Conservation (phyloP, 2,113 vertebrate genomes). For the Rhynchomys soricoides region DNA sequence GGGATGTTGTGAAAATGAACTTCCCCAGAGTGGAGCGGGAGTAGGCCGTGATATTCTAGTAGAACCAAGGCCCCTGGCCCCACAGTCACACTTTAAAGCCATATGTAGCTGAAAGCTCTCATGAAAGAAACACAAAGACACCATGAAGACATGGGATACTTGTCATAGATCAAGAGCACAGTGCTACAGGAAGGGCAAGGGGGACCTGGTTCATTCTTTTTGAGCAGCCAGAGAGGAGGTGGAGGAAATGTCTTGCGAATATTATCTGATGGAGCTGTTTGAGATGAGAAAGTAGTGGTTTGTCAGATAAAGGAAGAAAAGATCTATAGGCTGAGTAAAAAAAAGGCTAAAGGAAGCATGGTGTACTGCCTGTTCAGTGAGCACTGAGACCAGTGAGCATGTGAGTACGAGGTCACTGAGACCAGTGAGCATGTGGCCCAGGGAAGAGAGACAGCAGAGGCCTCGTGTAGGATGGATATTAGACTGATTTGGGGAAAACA, state of each 20-base stretch:
- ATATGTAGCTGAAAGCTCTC: neutral
- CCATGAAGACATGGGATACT: neutral
- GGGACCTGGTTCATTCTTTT: neutral
- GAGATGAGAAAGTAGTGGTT: neutral
- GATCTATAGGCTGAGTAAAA: neutral
- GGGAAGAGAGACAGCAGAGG: neutral
- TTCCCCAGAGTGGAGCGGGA: neutral
- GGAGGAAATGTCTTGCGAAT: neutral
- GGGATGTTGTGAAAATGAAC: neutral
- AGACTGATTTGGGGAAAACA: neutral
- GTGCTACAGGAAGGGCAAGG: neutral
- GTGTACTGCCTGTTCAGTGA: rapidly evolving
- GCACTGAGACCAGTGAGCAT: too few relatives aligned
- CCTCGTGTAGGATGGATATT: neutral
- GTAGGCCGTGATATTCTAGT: neutral
- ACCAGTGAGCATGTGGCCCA: rapidly evolving
- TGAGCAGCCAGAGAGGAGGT: too few relatives aligned
- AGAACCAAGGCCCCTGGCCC: neutral
- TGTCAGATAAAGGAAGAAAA: neutral
- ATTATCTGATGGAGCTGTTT: neutral
- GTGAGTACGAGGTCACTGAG: too few relatives aligned
- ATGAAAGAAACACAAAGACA: neutral
- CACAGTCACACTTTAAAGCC: neutral
- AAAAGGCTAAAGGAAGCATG: neutral
- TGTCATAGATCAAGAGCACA: neutral